Evolutionary conservation across 2,888 invertebrate species (phyloP).

Genomic region (Leucozona laternaria): DNA sequence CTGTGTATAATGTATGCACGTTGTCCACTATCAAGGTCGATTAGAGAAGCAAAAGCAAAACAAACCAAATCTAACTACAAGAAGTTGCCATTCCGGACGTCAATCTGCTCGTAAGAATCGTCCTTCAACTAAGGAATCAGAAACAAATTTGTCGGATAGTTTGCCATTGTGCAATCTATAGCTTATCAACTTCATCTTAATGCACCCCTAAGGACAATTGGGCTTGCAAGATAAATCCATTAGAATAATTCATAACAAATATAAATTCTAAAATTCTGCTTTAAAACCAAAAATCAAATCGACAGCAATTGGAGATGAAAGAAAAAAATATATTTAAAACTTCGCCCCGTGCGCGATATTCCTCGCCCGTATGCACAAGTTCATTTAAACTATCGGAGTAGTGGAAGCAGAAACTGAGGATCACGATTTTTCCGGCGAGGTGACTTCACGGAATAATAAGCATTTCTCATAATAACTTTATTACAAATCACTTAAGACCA

Average conservation of each 20-base stretch:
- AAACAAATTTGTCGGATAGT: slow-evolving; percentile 14
- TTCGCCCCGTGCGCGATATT: slow-evolving; percentile 22
- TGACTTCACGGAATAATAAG: slow-evolving; percentile 75
- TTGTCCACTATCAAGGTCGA: slow-evolving; percentile 73
- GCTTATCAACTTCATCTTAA: slow-evolving; percentile 47
- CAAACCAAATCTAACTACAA: neutral
- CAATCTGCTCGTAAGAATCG: slow-evolving; percentile 54
- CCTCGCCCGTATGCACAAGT: slow-evolving; percentile 49
- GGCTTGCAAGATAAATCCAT: slow-evolving; percentile 53
- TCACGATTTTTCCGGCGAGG: slow-evolving; percentile 76
- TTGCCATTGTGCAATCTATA: slow-evolving; percentile 35
- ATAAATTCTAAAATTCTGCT: slow-evolving; percentile 37
- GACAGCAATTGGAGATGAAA: slow-evolving; percentile 38
- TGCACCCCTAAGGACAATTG: slow-evolving; percentile 33
- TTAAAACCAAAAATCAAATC: slow-evolving; percentile 54
- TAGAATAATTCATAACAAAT: slow-evolving; percentile 38
- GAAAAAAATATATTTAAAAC: slow-evolving; percentile 8
- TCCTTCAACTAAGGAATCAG: slow-evolving; percentile 60
- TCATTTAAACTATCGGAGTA: slow-evolving; percentile 45
- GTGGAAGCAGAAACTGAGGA: slow-evolving; percentile 47
- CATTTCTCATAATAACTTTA: slow-evolving; percentile 77
- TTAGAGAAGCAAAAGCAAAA: slow-evolving; percentile 10
- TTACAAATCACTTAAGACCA: slow-evolving; percentile 77
- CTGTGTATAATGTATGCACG: slow-evolving; percentile 30
- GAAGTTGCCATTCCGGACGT: slow-evolving; percentile 62